phyloP scores from a whole-genome alignment of 2,888 invertebrate species.

The Morpho deidamia region DNA sequence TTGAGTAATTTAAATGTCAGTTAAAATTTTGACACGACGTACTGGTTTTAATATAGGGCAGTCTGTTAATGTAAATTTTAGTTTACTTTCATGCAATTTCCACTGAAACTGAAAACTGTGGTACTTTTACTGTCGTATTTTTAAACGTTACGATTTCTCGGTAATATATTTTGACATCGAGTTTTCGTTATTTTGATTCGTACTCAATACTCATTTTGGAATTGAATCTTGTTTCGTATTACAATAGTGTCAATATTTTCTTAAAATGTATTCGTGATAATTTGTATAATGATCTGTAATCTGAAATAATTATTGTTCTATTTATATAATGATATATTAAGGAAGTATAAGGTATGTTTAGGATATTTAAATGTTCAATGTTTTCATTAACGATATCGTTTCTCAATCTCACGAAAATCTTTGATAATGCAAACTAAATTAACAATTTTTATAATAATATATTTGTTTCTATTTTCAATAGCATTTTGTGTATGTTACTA shows the following conservation, averaged over 20 bases:
- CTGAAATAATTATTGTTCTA: slow-evolving; percentile 4
- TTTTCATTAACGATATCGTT: neutral
- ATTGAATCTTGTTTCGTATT: slow-evolving; percentile 56
- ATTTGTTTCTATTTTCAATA: no score
- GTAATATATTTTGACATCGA: slow-evolving; percentile 2
- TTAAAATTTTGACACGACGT: no score
- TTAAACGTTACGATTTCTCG: slow-evolving; percentile 1
- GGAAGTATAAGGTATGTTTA: neutral
- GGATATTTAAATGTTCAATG: neutral
- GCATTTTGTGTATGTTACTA: no score
- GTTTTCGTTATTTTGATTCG: slow-evolving; percentile 6
- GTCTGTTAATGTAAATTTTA: neutral
- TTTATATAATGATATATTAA: neutral
- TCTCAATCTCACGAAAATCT: neutral
- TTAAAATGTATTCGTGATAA: slow-evolving; percentile 52
- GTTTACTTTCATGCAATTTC: neutral
- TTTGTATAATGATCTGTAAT: slow-evolving; percentile 28
- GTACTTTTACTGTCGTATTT: slow-evolving; percentile 22
- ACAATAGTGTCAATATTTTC: slow-evolving; percentile 58
- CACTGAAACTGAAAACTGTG: slow-evolving; percentile 28
- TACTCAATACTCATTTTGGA: slow-evolving; percentile 44
- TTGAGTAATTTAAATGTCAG: no score
- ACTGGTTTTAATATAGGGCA: no score
- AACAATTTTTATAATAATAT: no score
- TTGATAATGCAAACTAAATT: no score